Percentiles rank a stretch among this genome's conserved stretches.
These are phyloP conservation scores for Pitta sordida DNA, from an alignment of 2,113 vertebrate species.

Conservation along the genomic window DNA sequence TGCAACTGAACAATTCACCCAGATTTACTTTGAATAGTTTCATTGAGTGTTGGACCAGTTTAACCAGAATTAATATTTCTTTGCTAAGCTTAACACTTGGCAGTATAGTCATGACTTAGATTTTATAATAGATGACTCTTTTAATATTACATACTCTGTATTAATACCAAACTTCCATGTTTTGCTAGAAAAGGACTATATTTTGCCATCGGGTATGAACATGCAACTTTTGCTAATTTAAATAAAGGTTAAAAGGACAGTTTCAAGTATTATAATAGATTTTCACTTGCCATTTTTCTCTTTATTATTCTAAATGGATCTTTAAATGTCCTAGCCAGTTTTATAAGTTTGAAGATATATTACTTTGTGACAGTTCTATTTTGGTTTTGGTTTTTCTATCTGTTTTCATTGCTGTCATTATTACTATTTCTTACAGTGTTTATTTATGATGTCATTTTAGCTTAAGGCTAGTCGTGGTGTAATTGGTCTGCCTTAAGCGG, in stretches of 20 bases:
- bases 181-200: constrained; percentile 12
- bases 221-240: constrained; percentile 36
- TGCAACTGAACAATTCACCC: not conserved
- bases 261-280: not conserved
- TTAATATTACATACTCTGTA: not conserved
- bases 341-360: not conserved
- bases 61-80: not conserved
- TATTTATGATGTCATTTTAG: constrained; percentile 44
- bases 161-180: not conserved
- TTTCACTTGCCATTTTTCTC: not conserved
- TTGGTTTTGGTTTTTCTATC: not conserved
- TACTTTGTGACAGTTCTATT: not conserved
- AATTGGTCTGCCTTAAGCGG: constrained; percentile 52
- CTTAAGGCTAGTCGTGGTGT: constrained; percentile 20
- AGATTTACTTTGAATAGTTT: not conserved
- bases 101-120: not conserved
- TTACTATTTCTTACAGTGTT: not conserved
- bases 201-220: constrained; percentile 16
- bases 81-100: not conserved
- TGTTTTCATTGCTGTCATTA: not conserved
- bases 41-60: not conserved
- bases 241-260: constrained; percentile 32
- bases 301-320: not conserved
- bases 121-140: constrained; percentile 16
- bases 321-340: not conserved